Evolutionary conservation across 2,797 vertebrate genomes (phyloP).

Genomic region (Xyrichtys novacula): DNA sequence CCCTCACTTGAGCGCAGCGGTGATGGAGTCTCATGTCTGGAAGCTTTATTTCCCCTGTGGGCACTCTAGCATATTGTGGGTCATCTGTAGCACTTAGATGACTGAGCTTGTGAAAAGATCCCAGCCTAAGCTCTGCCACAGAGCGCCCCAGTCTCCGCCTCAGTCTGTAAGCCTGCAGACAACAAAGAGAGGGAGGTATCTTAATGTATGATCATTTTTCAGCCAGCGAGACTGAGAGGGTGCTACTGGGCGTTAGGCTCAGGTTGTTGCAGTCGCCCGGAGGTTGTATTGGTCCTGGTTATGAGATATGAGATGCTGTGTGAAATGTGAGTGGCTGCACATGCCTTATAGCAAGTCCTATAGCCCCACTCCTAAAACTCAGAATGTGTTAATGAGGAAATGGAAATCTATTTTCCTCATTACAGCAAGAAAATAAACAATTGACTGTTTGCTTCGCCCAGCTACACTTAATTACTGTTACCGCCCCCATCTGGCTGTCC

Average conservation of each 20-base stretch:
- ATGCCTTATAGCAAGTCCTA: background rate
- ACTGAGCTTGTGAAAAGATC: conserved; percentile 77
- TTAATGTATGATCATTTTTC: conserved; percentile 42
- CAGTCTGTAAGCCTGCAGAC: conserved; percentile 55
- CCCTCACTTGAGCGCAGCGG: conserved; percentile 67
- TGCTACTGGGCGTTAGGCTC: conserved; percentile 19
- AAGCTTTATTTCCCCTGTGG: conserved; percentile 85
- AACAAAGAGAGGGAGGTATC: conserved; percentile 49
- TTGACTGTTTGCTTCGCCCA: background rate
- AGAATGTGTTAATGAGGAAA: background rate
- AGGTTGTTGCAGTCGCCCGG: background rate
- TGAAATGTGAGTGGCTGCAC: conserved; percentile 5
- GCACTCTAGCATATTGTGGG: conserved; percentile 81
- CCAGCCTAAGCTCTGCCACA: conserved; percentile 63
- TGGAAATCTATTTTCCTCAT: background rate
- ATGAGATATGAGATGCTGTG: conserved; percentile 15
- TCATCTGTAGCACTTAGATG: conserved; percentile 84
- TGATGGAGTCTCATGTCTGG: conserved; percentile 83
- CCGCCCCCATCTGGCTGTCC: background rate
- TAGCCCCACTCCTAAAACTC: background rate
- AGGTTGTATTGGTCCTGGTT: conserved; percentile 13
- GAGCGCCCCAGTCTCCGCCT: conserved; percentile 58
- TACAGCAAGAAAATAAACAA: conserved; percentile 4
- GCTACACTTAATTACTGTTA: background rate
- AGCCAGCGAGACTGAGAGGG: conserved; percentile 28